Conservation (phyloP, 2,888 invertebrate genomes). For the Erynnis tages region DNA sequence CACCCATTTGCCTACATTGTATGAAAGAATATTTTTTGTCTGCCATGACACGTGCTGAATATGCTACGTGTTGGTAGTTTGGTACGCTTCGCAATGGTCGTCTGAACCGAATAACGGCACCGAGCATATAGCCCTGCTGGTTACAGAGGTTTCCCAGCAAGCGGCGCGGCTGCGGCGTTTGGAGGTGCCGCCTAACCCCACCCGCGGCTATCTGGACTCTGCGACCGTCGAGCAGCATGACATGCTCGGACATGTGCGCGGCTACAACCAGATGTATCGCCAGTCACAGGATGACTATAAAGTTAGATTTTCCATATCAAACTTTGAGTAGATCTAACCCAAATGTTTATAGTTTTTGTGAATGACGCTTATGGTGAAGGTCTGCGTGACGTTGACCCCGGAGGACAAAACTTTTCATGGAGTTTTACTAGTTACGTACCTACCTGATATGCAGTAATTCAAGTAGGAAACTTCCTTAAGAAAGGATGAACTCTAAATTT, state of each 20-base stretch:
- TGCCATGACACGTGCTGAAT: too few species aligned
- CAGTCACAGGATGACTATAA: conserved; percentile 33
- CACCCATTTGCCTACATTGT: too few species aligned
- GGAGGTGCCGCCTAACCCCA: conserved; percentile 49
- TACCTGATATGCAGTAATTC: too few species aligned
- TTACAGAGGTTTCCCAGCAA: conserved; percentile 61
- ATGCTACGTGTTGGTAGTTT: too few species aligned
- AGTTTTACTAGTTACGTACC: too few species aligned
- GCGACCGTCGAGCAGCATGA: conserved; percentile 61
- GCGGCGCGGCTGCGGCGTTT: conserved; percentile 49
- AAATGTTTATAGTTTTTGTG: too few species aligned
- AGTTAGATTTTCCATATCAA: background rate
- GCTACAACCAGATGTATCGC: conserved; percentile 44
- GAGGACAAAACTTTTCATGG: too few species aligned
- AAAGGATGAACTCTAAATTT: too few species aligned
- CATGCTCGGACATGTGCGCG: conserved; percentile 60
- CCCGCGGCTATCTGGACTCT: conserved; percentile 59
- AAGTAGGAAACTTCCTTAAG: too few species aligned
- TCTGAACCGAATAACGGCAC: background rate
- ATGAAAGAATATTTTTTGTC: too few species aligned
- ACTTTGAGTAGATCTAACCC: background rate
- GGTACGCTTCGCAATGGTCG: background rate
- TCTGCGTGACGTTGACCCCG: too few species aligned
- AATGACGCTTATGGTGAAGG: too few species aligned
- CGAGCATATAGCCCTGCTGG: conserved; percentile 48